Conservation (phyloP, 2,888 invertebrate genomes). For the Capitulum mitella region DNA sequence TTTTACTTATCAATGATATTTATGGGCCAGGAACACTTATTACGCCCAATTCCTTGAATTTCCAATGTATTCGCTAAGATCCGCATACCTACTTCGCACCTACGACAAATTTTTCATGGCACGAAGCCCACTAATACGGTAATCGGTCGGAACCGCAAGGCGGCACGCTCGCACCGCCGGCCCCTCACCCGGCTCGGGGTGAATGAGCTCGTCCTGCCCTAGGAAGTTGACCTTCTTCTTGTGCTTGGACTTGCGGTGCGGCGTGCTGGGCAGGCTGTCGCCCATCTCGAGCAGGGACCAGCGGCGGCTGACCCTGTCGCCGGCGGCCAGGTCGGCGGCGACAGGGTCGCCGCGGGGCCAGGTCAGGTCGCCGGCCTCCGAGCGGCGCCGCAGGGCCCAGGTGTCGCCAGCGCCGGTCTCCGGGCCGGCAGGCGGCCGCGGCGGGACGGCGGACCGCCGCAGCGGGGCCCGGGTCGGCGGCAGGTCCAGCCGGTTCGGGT, state of each 20-base stretch:
- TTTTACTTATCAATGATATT: too few species aligned
- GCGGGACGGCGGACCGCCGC: neutral
- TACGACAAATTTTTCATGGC: too few species aligned
- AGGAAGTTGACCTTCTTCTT: slow-evolving; percentile 17
- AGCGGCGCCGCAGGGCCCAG: neutral
- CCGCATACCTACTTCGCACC: too few species aligned
- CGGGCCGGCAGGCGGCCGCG: neutral
- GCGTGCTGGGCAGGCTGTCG: neutral
- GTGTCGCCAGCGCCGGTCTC: neutral
- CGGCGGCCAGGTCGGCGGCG: neutral
- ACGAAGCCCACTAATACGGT: too few species aligned
- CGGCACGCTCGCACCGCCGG: too few species aligned
- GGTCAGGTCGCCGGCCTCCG: neutral
- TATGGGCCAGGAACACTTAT: too few species aligned
- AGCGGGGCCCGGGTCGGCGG: neutral
- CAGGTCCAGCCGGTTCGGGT: neutral
- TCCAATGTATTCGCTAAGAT: too few species aligned
- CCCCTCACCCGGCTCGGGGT: neutral
- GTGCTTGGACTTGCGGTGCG: slow-evolving; percentile 5
- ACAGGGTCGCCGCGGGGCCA: neutral
- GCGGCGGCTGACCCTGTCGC: neutral
- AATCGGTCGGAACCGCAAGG: too few species aligned
- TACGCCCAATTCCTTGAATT: too few species aligned
- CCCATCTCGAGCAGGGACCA: neutral
- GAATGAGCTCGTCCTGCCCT: neutral